phyloP scores from a whole-genome alignment of 2,888 invertebrate genomes.

The Priapulus caudatus region DNA sequence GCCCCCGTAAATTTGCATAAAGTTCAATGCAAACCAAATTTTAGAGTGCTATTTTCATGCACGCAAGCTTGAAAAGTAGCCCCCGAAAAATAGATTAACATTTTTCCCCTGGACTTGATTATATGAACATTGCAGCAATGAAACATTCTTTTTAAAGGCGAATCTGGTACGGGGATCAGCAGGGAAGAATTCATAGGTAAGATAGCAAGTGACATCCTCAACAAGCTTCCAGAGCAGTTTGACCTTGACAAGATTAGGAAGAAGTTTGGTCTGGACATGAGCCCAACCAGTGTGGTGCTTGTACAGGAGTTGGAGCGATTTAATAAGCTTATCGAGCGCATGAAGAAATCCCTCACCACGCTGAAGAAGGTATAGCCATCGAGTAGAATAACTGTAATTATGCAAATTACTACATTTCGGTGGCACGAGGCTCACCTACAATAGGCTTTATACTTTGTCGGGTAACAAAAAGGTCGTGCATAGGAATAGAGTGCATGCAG shows the following conservation, averaged over 20 bases:
- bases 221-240: conserved; percentile 59
- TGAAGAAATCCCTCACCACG: conserved; percentile 55
- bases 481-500: too few species aligned
- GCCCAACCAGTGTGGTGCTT: conserved; percentile 71
- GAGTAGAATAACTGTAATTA: conserved; percentile 4
- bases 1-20: too few species aligned
- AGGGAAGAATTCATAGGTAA: conserved; percentile 72
- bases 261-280: conserved; percentile 62
- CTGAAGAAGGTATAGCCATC: conserved; percentile 48
- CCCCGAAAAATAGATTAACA: too few species aligned
- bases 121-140: too few species aligned
- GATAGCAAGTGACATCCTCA: conserved; percentile 62
- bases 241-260: conserved; percentile 69
- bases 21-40: too few species aligned
- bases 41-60: too few species aligned
- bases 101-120: too few species aligned
- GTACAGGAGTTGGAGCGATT: conserved; percentile 77
- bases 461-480: too few species aligned
- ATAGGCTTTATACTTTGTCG: too few species aligned
- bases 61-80: too few species aligned
- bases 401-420: too few species aligned
- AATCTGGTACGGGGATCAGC: conserved; percentile 56
- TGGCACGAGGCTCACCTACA: too few species aligned
- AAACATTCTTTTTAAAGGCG: conserved; percentile 47
- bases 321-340: conserved; percentile 59